Conservation (phyloP, 2,113 vertebrate species). For the Atherinomorus stipes region DNA sequence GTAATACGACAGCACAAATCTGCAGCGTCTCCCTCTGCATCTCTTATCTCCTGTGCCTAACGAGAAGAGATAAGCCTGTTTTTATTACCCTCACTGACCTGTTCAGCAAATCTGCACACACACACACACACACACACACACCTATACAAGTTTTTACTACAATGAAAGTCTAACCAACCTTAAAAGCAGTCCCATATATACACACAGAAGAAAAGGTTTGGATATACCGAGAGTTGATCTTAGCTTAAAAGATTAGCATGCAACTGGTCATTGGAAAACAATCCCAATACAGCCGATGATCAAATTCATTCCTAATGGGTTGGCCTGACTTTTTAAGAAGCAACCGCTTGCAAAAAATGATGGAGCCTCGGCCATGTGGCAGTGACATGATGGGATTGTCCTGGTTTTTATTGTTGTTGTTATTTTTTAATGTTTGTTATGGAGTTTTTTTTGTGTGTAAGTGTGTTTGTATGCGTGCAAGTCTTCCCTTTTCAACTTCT, state of each 20-base stretch:
- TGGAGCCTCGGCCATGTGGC: slow-evolving; percentile 14
- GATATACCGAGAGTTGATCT: slow-evolving; percentile 32
- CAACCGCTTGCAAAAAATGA: slow-evolving; percentile 45
- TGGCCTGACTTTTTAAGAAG: slow-evolving; percentile 47
- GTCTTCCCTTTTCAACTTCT: slow-evolving; percentile 7
- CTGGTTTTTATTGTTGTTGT: neutral
- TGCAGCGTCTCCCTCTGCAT: slow-evolving; percentile 59
- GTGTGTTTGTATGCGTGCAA: neutral
- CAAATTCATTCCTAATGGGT: slow-evolving; percentile 55
- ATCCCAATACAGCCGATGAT: slow-evolving; percentile 49
- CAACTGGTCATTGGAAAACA: slow-evolving; percentile 46
- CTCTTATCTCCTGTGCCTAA: slow-evolving; percentile 75
- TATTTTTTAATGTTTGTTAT: too few species aligned
- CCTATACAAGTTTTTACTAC: slow-evolving; percentile 12
- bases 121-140: slow-evolving; percentile 31
- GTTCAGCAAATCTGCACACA: slow-evolving; percentile 32
- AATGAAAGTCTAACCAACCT: slow-evolving; percentile 12
- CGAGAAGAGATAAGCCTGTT: slow-evolving; percentile 73
- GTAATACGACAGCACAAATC: slow-evolving; percentile 65
- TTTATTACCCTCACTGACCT: slow-evolving; percentile 72
- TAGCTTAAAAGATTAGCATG: slow-evolving; percentile 55
- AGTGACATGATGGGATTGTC: slow-evolving; percentile 31
- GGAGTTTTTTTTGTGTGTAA: too few species aligned
- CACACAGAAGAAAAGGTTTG: slow-evolving; percentile 24
- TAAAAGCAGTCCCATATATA: slow-evolving; percentile 10